Conservation (phyloP, 2,888 invertebrate species). For the Lasioglossum calceatum region DNA sequence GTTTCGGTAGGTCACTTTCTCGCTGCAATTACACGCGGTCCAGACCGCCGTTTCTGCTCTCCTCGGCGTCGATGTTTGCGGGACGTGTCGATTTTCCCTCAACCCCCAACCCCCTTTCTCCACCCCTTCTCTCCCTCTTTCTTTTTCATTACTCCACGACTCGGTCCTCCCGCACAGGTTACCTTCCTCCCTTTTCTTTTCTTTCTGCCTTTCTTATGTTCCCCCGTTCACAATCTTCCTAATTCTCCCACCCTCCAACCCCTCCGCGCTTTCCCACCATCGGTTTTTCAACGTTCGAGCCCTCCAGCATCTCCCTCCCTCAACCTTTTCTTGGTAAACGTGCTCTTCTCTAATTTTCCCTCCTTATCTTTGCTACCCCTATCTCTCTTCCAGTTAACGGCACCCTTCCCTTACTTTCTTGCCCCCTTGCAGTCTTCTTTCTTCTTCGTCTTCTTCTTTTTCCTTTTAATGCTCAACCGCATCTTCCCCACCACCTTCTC, state of each 20-base stretch:
- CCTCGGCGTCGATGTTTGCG: slow-evolving; percentile 55
- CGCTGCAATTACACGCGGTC: slow-evolving; percentile 57
- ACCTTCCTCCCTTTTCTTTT: slow-evolving; percentile 13
- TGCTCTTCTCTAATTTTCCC: slow-evolving; percentile 8
- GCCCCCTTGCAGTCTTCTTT: neutral
- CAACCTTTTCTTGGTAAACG: neutral
- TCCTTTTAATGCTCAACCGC: neutral
- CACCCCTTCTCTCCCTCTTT: neutral
- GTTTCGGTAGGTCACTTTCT: slow-evolving; percentile 59
- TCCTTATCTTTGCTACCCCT: slow-evolving; percentile 4
- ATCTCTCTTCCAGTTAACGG: neutral
- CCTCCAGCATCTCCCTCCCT: neutral
- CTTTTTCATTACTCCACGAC: neutral
- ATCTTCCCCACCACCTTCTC: neutral
- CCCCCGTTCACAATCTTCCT: slow-evolving; percentile 3
- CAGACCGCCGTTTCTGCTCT: slow-evolving; percentile 20
- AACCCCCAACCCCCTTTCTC: neutral
- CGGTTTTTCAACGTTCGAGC: neutral
- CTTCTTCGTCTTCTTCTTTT: neutral
- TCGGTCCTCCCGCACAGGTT: neutral
- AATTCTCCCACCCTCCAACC: neutral
- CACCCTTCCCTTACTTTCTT: neutral
- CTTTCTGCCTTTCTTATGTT: neutral
- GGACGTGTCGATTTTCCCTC: slow-evolving; percentile 37
- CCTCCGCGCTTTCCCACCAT: neutral